Evolutionary conservation across 2,113 vertebrate genomes (phyloP).

Genomic region (Varanus komodoensis): DNA sequence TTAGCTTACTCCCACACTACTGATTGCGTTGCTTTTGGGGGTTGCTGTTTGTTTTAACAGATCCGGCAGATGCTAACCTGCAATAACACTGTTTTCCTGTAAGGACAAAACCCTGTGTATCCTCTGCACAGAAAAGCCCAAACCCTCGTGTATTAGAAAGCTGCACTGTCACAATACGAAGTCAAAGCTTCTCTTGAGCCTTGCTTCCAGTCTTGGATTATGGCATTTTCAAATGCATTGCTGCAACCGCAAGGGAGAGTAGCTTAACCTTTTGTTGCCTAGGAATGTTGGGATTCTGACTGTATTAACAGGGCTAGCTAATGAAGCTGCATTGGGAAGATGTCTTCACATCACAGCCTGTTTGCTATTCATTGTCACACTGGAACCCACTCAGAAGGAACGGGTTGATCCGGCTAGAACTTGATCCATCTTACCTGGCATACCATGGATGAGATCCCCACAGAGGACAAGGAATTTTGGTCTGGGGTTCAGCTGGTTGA

Average conservation of each 20-base stretch:
- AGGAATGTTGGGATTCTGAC: background rate
- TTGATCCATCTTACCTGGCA: constrained; percentile 86
- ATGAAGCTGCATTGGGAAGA: background rate
- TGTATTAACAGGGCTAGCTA: background rate
- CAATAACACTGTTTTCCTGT: background rate
- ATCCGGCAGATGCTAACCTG: background rate
- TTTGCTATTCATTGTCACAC: background rate
- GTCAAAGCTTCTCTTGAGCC: background rate
- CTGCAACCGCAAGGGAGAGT: background rate
- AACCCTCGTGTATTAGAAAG: background rate
- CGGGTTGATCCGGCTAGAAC: background rate
- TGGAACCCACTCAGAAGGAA: background rate
- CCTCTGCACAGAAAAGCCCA: background rate
- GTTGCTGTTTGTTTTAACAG: background rate
- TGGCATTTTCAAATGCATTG: background rate
- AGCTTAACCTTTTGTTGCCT: background rate
- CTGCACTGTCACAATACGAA: background rate
- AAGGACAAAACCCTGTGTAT: background rate
- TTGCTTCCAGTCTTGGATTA: background rate
- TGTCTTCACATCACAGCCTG: too few relatives aligned
- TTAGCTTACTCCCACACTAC: background rate
- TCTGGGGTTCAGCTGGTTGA: constrained; percentile 86
- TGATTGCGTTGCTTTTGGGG: background rate
- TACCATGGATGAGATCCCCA: constrained; percentile 92
- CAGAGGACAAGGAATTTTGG: constrained; percentile 93